Base-by-base conservation (phyloP, 2,113 vertebrate species). In the Esox niger region DNA sequence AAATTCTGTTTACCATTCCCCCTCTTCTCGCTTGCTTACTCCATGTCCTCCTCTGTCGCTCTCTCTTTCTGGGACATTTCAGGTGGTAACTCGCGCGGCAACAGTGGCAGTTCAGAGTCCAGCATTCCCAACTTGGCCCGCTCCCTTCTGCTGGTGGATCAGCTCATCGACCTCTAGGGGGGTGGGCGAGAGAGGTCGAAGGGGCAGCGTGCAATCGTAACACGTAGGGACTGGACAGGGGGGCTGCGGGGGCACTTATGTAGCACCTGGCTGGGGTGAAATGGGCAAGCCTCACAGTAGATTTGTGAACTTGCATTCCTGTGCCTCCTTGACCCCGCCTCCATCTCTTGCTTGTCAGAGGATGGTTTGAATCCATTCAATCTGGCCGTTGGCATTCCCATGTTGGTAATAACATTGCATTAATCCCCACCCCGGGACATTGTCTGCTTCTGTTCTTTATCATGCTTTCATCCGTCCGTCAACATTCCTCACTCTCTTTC, bases 121-220 rank as follows among this genome's bases (percentile, higher is more conserved):
- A 96, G 95, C 94, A 94, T 99, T 92, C 95, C 97, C 93, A 97
- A 93, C 94, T 91, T 99, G 95, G 94, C 96, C 91, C 96, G 96
- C 92, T 96, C 97, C 92, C 93, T 98, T 80, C 96, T 99, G 92
- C 94, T 99, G 93, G 97, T 99, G 95, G 97, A 99, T 93, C 97
- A 99, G 94, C 97, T 99, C 91, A 99, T 99, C 94, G 97, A 99
- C 94, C 95, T 99, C 93, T 99, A 98, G 94, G 92, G 92, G 91
- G 92, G 81, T 20, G 60, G 59, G 84, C 78, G 79, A 83, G 84
- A 79, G 79, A 83, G 84, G 80, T 87, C 62, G 70, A 82, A 84
- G 79, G 90, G 85, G 80, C 80, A 78, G 77, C 69, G 83, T 90
- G 82, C 80, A 88, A 81, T 83, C 76, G 63, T 74, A 82, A 80